Evolutionary conservation across 2,888 invertebrate genomes (phyloP).

Genomic region (Tineola bisselliella): DNA sequence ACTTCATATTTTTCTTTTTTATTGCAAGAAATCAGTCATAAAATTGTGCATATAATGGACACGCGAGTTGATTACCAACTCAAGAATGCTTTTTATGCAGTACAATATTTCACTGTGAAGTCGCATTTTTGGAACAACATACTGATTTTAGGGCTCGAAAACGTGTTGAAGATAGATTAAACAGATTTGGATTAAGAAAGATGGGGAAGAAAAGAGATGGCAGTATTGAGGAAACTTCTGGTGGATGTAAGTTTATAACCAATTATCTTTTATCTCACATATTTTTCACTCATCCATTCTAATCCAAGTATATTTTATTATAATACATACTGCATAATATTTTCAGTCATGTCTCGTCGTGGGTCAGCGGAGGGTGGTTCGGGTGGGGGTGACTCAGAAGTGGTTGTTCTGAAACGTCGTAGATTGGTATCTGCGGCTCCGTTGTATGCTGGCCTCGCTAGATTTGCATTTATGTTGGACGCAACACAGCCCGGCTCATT

Average conservation of each 20-base stretch:
- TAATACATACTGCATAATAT: no score
- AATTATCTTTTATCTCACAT: neutral
- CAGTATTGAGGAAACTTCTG: conserved; percentile 86
- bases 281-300: no score
- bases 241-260: conserved; percentile 69
- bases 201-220: conserved; percentile 89
- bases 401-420: conserved; percentile 87
- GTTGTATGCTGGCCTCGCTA: conserved; percentile 86
- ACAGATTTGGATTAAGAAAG: conserved; percentile 82
- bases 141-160: conserved; percentile 78
- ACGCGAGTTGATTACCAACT: no score
- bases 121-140: no score
- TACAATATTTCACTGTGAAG: no score
- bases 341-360: conserved; percentile 69
- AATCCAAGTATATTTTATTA: no score
- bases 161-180: conserved; percentile 89
- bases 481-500: conserved; percentile 95
- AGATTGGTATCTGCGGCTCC: conserved; percentile 81
- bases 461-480: conserved; percentile 93
- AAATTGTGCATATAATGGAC: no score
- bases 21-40: no score
- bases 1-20: no score
- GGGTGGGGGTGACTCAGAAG: conserved; percentile 80
- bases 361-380: conserved; percentile 85
- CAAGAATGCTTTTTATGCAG: no score